Evolutionary conservation across 2,797 vertebrate species (phyloP), one percentile per base, ranked within the genome.

Genomic region (Sternarchorhynchus goeldii): DNA sequence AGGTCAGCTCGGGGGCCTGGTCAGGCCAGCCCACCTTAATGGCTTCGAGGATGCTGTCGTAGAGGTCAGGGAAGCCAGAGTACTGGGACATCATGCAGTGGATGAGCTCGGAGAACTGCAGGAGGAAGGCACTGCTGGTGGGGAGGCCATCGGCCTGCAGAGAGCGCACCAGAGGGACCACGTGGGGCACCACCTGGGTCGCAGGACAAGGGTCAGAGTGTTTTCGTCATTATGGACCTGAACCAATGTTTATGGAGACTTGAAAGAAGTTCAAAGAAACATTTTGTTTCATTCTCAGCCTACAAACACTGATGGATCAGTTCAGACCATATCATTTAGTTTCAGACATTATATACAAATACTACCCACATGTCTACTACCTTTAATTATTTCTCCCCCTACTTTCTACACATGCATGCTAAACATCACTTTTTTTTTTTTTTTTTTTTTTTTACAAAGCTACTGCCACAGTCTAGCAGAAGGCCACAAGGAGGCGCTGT

Each of bases 41-140:
- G 83, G 94, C 94, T 84, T 99, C 97, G 72, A 99, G 84, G 88
- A 99, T 95, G 87, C 94, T 93, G 83, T 99, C 97, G 25, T 99
- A 99, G 83, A 99, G 96, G 87, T 99, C 98, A 74, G 98, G 97
- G 88, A 99, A 99, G 82, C 98, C 98, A 45, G 98, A 99, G 85
- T 95, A 99, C 89, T 99, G 98, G 88, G 98, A 98, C 93, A 99
- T 99, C 97, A 99, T 99, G 88, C 98, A 99, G 87, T 99, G 97
- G 78, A 96, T 91, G 81, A 99, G 83, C 86, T 98, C 96, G 6
- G 95, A 92, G 83, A 99, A 91, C 82, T 99, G 96, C 85, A 95
- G 88, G 84, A 99, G 84, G 88, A 98, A 98, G 21, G 93, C 88
- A 88, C 95, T 94, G 83, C 95, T 98, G 84, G 93, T 96, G 82